phyloP scores from a whole-genome alignment of 30 jellyfish, hydroid and myxozoan genomes.

The Pelagia noctiluca region DNA sequence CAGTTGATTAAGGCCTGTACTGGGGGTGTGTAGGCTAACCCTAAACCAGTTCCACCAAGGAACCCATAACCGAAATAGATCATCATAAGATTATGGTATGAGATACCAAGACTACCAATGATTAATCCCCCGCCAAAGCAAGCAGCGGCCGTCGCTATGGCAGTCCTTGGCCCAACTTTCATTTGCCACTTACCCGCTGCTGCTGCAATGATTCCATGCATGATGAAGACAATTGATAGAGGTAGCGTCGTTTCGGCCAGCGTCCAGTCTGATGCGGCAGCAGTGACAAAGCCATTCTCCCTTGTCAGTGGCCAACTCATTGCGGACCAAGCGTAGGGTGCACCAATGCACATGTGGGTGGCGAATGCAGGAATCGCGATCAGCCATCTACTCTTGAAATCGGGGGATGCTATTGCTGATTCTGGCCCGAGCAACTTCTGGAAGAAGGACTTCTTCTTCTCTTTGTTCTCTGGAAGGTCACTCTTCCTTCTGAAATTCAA shows the following conservation, averaged over 20 bases:
- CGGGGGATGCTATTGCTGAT: constrained; percentile 57
- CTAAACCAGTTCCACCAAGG: constrained; percentile 74
- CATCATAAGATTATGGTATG: constrained; percentile 60
- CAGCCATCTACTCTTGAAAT: constrained; percentile 68
- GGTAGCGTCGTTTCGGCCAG: constrained; percentile 77
- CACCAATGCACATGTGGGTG: constrained; percentile 77
- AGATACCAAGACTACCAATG: constrained; percentile 64
- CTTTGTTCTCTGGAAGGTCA: constrained; percentile 32
- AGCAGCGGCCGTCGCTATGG: constrained; percentile 64
- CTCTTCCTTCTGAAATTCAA: constrained; percentile 9
- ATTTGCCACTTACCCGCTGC: constrained; percentile 76
- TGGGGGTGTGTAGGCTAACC: constrained; percentile 73
- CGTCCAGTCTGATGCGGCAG: constrained; percentile 78
- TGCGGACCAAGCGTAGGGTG: constrained; percentile 82
- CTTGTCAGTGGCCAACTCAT: constrained; percentile 80
- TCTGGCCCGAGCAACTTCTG: constrained; percentile 62
- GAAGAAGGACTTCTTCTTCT: constrained; percentile 56
- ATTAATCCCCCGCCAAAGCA: constrained; percentile 73
- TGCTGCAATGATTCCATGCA: constrained; percentile 72
- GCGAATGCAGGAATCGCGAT: constrained; percentile 75
- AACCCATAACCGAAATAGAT: constrained; percentile 66
- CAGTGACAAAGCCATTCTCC: constrained; percentile 65
- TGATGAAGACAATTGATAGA: constrained; percentile 56
- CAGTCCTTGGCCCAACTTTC: constrained; percentile 73
- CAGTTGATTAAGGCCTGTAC: constrained; percentile 69